Evolutionary conservation across 2,113 vertebrate species (phyloP), one percentile per base, ranked within the genome.

Genomic region (Corythaixoides concolor): DNA sequence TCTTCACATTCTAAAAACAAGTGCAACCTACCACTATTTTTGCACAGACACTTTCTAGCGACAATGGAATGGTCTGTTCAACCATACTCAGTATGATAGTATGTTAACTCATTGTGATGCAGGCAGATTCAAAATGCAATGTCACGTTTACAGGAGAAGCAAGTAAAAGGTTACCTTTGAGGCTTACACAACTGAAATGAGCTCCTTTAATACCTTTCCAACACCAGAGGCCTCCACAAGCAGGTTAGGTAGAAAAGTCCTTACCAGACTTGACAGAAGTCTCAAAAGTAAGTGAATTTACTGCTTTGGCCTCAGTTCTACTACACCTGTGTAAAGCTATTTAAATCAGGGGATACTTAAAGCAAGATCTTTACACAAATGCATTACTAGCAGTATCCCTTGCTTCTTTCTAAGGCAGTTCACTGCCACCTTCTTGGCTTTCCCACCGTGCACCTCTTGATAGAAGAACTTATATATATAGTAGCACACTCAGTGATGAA

Each of bases 1-100:
- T 82, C 94, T 95, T 87, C 83, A 75, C 63, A 89, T 76, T 72
- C 90, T 78, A 74, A 84, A 91, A 43, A 55, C 79, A 95, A 89
- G 88, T 11, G 14, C 67, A 80, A 83, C 45, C 81, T 88, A 69
- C 76, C 8, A 28, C 82, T 60, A 21, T 69, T 94, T 94, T 93
- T 91, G 60, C 27, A 30, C 85, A 95, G 88, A 56, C 83, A 74
- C 59, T 32, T 91, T 70, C 75, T 43, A 91, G 82, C 4, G 59
- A 75, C 85, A 91, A 74, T 72, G 73, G 72, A 83, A 89, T n/a
- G 47, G 50, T 62, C 52, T 85, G 59, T 43, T 89, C 52, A 84
- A 8, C 39, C 63, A 80, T 50, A 50, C 35, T 84, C 41, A 24
- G 39, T 13, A n/a, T 33, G 49, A 85, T 2, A 74, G 53, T 4